A percentile compares a stretch with the other conserved stretches of the same genome.
These are phyloP conservation scores for Scaptomyza reducta DNA, from an alignment of 2,888 invertebrate species.

Conservation along the genomic window DNA sequence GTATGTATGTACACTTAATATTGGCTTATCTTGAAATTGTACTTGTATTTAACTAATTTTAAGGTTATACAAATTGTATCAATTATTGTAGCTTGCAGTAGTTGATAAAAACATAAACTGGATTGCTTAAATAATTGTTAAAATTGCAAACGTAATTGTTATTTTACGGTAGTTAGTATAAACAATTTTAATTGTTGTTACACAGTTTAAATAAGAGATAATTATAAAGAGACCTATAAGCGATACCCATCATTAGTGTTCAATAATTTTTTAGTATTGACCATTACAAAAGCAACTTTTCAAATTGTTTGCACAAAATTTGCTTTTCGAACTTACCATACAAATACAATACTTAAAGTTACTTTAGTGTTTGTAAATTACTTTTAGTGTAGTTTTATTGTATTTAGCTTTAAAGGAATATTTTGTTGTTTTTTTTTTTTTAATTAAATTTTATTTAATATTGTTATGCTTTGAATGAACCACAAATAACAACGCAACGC, in stretches of 20 bases:
- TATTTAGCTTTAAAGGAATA: constrained; percentile 23
- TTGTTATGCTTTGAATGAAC: constrained; percentile 62
- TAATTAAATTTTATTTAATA: constrained; percentile 5
- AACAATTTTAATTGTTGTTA: constrained; percentile 30
- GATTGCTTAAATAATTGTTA: constrained; percentile 76
- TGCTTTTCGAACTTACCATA: constrained; percentile 69
- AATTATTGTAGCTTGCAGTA: constrained; percentile 79
- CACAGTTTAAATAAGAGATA: constrained; percentile 14
- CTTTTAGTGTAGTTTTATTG: constrained; percentile 40
- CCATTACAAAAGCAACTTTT: constrained; percentile 62
- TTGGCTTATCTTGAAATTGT: constrained; percentile 54
- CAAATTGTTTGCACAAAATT: constrained; percentile 59
- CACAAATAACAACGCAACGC: constrained; percentile 68
- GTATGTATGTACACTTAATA: constrained; percentile 33
- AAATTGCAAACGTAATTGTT: constrained; percentile 81
- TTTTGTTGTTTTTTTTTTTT: constrained; percentile 14
- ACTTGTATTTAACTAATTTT: constrained; percentile 34
- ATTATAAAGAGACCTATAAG: constrained; percentile 52
- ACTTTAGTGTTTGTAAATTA: constrained; percentile 57
- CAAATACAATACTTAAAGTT: constrained; percentile 67
- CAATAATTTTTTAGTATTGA: constrained; percentile 30
- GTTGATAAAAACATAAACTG: constrained; percentile 68
- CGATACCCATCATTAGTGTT: constrained; percentile 72
- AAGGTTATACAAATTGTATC: constrained; percentile 64
- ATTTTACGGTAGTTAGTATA: constrained; percentile 24